Evolutionary conservation across 2,888 invertebrate genomes (phyloP), one percentile per base, ranked within the genome.

Genomic region (Eugnorisma glareosa): DNA sequence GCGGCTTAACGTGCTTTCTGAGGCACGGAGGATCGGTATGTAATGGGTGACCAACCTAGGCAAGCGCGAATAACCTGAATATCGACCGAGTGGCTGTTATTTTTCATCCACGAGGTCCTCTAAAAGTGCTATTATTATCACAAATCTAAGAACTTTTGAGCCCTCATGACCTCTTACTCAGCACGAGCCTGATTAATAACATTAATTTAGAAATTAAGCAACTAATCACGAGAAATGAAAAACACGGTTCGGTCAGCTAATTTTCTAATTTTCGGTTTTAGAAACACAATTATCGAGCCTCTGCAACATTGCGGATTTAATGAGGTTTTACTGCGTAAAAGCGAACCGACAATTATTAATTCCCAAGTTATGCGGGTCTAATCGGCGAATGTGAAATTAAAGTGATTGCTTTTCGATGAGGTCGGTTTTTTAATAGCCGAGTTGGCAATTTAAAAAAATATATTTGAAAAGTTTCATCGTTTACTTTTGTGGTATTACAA

Each of bases 321-420:
- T 84, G 68, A 79, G 51, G 59, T 83, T 83, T 73, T 69, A 84
- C 75, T 73, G 80, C 59, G 72, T 67, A 73, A 84, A 74, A 79
- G 70, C 70, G 72, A 83, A 75, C 79, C 67, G 86, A 84, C 86
- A 84, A 84, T 86, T 84, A 86, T 86, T 84, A 84, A 67, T 84
- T 86, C 21, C 43, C 79, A 84, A 84, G 75, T 88, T 85, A 78
- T 82, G 59, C 71, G 75, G 83, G 75, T 73, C 63, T 74, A 85
- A 83, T 77, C 76, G 67, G 61, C 40, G 54, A 84, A 81, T 88
- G 78, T 77, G 76, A 78, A 82, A 86, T 83, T 88, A 78, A 86
- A 88, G 78, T 78, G 88, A 85, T 85, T 88, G 72, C 68, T 86
- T 86, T 88, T 40, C 78, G 69, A 88, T 86, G 75, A 82, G 83